Percentiles rank a stretch among this genome's conserved stretches.
Evolutionary conservation across 2,888 invertebrate species (phyloP).

Genomic region (Norana najaformis): DNA sequence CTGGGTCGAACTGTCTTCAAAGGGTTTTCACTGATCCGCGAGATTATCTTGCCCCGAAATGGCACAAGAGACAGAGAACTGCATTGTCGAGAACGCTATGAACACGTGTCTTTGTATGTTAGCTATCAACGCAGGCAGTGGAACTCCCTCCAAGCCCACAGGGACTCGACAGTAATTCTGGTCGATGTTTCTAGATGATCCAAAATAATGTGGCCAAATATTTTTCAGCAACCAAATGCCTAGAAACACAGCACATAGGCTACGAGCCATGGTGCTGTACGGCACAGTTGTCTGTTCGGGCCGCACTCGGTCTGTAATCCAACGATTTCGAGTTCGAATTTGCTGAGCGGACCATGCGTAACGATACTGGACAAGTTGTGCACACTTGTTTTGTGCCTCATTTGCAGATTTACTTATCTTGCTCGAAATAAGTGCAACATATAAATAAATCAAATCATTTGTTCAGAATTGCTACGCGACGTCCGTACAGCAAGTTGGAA

Average conservation of each 20-base stretch:
- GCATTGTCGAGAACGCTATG: background rate
- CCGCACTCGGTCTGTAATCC: background rate
- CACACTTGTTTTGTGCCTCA: background rate
- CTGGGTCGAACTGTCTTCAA: background rate
- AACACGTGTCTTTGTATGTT: background rate
- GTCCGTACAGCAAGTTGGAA: too few relatives aligned
- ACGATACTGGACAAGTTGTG: background rate
- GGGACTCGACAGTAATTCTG: background rate
- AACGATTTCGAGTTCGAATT: background rate
- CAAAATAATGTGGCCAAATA: background rate
- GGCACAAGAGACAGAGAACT: background rate
- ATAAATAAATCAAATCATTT: background rate
- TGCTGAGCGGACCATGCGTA: background rate
- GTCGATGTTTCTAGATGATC: background rate
- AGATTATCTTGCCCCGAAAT: background rate
- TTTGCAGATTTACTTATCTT: background rate
- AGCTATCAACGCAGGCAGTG: background rate
- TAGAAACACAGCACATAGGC: background rate
- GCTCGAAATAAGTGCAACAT: background rate
- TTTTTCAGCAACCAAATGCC: background rate
- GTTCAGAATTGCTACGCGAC: too few relatives aligned
- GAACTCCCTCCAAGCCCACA: background rate
- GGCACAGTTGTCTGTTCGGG: too few relatives aligned
- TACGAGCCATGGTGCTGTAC: background rate
- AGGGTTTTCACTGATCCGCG: background rate